These are phyloP conservation scores for Gallinago stenura DNA, from an alignment of 2,797 vertebrate genomes.

Conservation along the genomic window DNA sequence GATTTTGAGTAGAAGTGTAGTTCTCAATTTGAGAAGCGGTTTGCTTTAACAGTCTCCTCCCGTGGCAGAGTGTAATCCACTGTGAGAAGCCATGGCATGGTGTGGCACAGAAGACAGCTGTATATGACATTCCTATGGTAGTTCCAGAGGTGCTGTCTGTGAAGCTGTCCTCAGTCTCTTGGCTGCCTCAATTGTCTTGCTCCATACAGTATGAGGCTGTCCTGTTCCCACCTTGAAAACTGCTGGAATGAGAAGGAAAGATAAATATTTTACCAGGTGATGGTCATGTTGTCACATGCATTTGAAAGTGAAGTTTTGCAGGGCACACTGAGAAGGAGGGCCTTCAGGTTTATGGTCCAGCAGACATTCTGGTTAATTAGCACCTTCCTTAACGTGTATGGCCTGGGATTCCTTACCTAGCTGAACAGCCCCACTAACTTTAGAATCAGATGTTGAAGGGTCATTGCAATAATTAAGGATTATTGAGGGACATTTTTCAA, in stretches of 20 bases:
- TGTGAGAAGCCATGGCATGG: not conserved
- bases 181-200: not conserved
- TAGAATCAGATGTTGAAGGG: not conserved
- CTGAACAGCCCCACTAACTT: not conserved
- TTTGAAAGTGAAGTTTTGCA: not conserved
- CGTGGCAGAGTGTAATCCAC: not conserved
- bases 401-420: not conserved
- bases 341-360: not conserved
- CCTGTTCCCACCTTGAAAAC: not conserved
- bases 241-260: not conserved
- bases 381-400: not conserved
- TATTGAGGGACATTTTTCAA: not conserved
- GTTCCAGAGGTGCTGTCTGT: not conserved
- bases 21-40: not conserved
- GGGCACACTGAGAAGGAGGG: not conserved
- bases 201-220: not conserved
- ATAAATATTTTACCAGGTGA: not conserved
- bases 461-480: not conserved
- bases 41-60: not conserved
- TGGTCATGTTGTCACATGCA: not conserved
- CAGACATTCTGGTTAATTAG: not conserved
- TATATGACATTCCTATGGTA: not conserved
- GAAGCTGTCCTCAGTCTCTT: not conserved
- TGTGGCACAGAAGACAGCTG: not conserved
- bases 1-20: not conserved